Conservation (phyloP, 2,888 invertebrate species). For the Drosophila mercatorum region DNA sequence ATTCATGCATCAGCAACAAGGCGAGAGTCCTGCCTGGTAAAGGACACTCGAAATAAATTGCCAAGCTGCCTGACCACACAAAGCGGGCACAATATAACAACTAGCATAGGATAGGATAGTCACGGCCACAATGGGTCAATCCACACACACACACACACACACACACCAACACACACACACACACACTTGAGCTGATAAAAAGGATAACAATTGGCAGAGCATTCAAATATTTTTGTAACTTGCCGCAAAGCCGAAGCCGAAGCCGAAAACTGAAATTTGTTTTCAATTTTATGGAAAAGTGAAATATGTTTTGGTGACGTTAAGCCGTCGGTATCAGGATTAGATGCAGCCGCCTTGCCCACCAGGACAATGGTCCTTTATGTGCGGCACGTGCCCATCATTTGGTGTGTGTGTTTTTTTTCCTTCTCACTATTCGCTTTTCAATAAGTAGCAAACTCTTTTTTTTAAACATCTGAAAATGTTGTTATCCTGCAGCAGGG, state of each 20-base stretch:
- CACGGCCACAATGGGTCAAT: constrained; percentile 23
- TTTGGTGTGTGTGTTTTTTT: constrained; percentile 20
- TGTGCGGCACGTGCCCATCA: constrained; percentile 80
- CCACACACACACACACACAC: neutral
- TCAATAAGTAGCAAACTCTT: constrained; percentile 77
- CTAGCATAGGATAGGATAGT: constrained; percentile 20
- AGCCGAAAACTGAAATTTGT: constrained; percentile 71
- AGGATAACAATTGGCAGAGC: constrained; percentile 66
- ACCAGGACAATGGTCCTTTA: constrained; percentile 60
- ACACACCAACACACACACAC: too few species aligned
- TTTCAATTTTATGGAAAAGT: constrained; percentile 74
- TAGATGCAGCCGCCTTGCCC: constrained; percentile 71
- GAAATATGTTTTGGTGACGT: constrained; percentile 85
- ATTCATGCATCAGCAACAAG: constrained; percentile 77
- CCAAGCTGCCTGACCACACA: constrained; percentile 59
- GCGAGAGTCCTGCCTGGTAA: constrained; percentile 39
- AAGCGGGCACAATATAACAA: constrained; percentile 45
- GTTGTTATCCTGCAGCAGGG: constrained; percentile 59
- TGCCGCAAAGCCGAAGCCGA: constrained; percentile 24
- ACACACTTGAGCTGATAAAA: constrained; percentile 57
- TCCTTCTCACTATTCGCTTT: constrained; percentile 25
- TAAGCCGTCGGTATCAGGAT: constrained; percentile 84
- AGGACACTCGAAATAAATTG: constrained; percentile 71
- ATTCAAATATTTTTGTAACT: constrained; percentile 63
- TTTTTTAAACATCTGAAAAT: constrained; percentile 72